A percentile compares a stretch with the other conserved stretches of the same genome.
These are phyloP conservation scores for Trinectes maculatus DNA, from an alignment of 2,113 vertebrate genomes.

Conservation along the genomic window DNA sequence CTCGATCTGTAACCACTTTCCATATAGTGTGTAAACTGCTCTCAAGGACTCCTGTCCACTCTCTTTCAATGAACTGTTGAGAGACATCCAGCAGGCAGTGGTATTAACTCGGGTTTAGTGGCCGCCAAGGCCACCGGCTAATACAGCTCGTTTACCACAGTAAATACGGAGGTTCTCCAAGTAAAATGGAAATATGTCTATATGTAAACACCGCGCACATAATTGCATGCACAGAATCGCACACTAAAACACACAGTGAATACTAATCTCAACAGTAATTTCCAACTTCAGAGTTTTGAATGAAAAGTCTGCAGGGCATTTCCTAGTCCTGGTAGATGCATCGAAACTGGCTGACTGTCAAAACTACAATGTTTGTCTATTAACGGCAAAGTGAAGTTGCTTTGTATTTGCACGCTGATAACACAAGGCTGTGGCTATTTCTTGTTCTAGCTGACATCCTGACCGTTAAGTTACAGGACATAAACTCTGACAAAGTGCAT, in stretches of 20 bases:
- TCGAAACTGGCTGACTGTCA: neutral
- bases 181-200: conserved; percentile 61
- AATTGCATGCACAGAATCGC: conserved; percentile 4
- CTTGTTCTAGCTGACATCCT: no score
- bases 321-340: conserved; percentile 2
- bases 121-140: conserved; percentile 68
- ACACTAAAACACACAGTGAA: conserved; percentile 29
- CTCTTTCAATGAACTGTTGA: conserved; percentile 75
- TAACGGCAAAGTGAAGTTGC: no score
- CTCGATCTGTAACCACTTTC: conserved; percentile 53
- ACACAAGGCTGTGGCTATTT: neutral
- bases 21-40: conserved; percentile 65
- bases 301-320: neutral
- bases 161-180: conserved; percentile 63
- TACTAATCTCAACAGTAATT: conserved; percentile 23
- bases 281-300: conserved; percentile 27
- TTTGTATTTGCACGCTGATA: neutral
- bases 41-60: conserved; percentile 71
- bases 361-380: neutral
- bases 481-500: no score
- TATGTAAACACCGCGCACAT: conserved; percentile 8
- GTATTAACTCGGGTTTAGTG: conserved; percentile 51
- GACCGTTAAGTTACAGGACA: no score
- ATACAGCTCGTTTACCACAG: conserved; percentile 60
- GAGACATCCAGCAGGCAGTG: conserved; percentile 67